phyloP scores from a whole-genome alignment of 2,888 invertebrate species.

The Entomobrya multifasciata region DNA sequence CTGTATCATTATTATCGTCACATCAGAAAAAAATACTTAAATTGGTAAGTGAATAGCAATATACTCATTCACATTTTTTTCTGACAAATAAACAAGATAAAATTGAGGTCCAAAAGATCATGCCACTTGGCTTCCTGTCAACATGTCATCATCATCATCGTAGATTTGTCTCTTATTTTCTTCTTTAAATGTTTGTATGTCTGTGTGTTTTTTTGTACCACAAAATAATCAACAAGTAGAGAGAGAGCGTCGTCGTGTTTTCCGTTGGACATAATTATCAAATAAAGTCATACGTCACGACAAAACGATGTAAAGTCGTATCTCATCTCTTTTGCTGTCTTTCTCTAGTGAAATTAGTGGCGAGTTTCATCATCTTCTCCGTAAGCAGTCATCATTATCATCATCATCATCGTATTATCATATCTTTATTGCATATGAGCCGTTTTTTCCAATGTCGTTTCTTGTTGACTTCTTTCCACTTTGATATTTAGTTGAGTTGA shows the following conservation, averaged over 20 bases:
- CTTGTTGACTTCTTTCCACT: conserved; percentile 39
- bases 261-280: conserved; percentile 45
- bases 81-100: conserved; percentile 64
- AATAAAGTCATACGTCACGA: conserved; percentile 36
- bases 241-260: conserved; percentile 5
- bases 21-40: conserved; percentile 3
- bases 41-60: conserved; percentile 29
- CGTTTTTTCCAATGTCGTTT: conserved; percentile 32
- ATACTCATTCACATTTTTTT: conserved; percentile 25
- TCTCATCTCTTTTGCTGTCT: conserved; percentile 37
- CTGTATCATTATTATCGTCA: not conserved
- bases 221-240: not conserved
- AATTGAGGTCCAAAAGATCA: conserved; percentile 63
- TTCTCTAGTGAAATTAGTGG: conserved; percentile 38
- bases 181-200: not conserved
- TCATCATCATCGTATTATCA: conserved; percentile 19
- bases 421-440: conserved; percentile 49
- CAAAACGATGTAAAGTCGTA: not conserved
- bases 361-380: conserved; percentile 36
- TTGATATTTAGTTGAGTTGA: conserved; percentile 23
- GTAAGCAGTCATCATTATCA: conserved; percentile 22
- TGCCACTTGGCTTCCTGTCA: conserved; percentile 67
- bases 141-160: conserved; percentile 52
- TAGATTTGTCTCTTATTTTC: not conserved
- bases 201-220: not conserved